Conservation (phyloP, 2,888 invertebrate genomes). For the Gortyna flavago region DNA sequence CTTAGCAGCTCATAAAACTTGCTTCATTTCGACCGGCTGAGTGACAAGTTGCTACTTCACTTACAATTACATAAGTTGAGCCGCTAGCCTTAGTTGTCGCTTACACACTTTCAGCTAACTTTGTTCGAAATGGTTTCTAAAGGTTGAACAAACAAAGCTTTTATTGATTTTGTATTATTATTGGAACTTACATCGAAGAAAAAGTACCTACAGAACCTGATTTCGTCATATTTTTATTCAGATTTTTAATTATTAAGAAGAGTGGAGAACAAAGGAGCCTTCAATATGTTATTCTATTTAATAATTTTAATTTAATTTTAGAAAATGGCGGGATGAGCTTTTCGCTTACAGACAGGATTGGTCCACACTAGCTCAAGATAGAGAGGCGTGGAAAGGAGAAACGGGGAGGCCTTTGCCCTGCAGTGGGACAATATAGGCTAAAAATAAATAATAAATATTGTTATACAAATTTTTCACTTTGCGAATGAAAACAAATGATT, state of each 20-base stretch:
- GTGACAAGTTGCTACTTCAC: conserved; percentile 55
- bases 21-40: conserved; percentile 42
- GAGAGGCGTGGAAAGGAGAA: neutral
- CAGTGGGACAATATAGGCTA: neutral
- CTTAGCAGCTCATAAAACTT: conserved; percentile 56
- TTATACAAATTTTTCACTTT: neutral
- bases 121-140: conserved; percentile 31
- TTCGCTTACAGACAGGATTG: neutral
- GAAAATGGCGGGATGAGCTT: neutral
- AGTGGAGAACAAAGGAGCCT: no score
- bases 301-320: neutral
- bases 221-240: neutral
- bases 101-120: conserved; percentile 23
- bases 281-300: neutral
- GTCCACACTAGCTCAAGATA: neutral
- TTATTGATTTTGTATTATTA: conserved; percentile 7
- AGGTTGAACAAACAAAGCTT: conserved; percentile 12
- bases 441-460: neutral
- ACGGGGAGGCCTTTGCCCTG: neutral
- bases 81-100: conserved; percentile 14
- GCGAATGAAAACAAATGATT: conserved; percentile 1
- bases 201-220: neutral
- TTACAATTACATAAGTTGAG: conserved; percentile 53
- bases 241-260: neutral
- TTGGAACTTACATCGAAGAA: neutral